phyloP scores from a whole-genome alignment of 2,888 invertebrate genomes.

The Neoitamus cyanurus region DNA sequence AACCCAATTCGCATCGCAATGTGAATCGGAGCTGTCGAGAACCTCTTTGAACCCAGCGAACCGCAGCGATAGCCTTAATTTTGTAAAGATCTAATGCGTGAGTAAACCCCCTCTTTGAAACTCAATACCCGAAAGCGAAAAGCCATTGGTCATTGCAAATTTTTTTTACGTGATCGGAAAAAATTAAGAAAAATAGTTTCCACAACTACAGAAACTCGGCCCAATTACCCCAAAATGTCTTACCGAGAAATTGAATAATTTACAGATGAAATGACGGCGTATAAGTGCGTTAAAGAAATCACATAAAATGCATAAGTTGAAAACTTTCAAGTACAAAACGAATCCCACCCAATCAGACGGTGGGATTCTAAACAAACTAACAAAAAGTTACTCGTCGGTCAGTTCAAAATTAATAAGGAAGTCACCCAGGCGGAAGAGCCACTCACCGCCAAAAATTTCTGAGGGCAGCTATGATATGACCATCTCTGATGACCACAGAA shows the following conservation, averaged over 20 bases:
- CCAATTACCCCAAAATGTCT: neutral
- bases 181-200: conserved; percentile 7
- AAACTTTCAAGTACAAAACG: conserved; percentile 56
- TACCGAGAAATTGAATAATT: neutral
- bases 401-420: conserved; percentile 62
- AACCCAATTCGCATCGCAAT: neutral
- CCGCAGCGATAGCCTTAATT: neutral
- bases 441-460: conserved; percentile 59
- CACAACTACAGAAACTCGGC: neutral
- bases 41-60: neutral
- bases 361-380: conserved; percentile 62
- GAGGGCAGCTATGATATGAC: conserved; percentile 66
- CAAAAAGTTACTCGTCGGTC: conserved; percentile 64
- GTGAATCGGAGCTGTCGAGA: neutral
- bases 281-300: neutral
- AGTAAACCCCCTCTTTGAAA: neutral
- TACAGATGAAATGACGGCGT: neutral
- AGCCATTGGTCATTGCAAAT: neutral
- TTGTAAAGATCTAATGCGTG: neutral
- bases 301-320: conserved; percentile 55
- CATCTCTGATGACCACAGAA: conserved; percentile 62
- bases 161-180: neutral
- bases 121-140: neutral
- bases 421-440: conserved; percentile 57
- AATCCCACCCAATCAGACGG: conserved; percentile 51